Percentiles rank a stretch among this genome's conserved stretches.
These are phyloP conservation scores for Panthera leo DNA, from an alignment of 2,113 vertebrate species.

Conservation along the genomic window DNA sequence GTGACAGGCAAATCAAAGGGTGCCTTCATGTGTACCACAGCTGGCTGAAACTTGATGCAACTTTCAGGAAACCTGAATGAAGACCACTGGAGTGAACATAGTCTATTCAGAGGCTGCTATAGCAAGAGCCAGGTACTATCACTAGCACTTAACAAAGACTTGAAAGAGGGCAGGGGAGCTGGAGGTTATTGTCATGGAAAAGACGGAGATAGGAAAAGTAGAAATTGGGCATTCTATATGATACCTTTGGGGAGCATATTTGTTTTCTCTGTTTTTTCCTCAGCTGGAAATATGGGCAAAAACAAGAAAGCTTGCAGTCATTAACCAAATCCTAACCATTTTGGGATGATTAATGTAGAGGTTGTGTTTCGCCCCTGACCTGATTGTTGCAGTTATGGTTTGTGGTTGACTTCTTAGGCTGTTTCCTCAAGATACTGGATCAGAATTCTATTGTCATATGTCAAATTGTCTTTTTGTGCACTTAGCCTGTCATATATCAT, in stretches of 20 bases:
- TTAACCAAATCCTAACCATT: no score
- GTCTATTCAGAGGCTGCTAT: background rate
- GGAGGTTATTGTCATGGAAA: background rate
- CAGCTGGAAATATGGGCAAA: background rate
- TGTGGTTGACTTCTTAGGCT: background rate
- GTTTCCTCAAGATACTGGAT: background rate
- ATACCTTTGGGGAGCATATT: background rate
- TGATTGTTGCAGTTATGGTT: background rate
- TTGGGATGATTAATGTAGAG: background rate
- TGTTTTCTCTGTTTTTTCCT: background rate
- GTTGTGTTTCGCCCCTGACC: background rate
- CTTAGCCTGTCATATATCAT: background rate
- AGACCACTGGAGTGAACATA: background rate
- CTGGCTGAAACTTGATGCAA: background rate
- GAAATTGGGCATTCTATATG: fast-evolving
- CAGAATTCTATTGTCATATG: background rate
- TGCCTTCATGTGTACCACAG: background rate
- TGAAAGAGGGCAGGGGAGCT: background rate
- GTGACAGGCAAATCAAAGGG: background rate
- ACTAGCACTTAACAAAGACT: background rate
- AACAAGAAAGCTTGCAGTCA: no score
- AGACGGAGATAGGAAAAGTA: background rate
- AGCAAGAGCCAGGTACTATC: background rate
- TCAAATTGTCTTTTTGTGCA: background rate
- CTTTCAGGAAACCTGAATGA: background rate